Base-by-base conservation (phyloP, 2,113 vertebrate species). In the Odontesthes bonariensis region DNA sequence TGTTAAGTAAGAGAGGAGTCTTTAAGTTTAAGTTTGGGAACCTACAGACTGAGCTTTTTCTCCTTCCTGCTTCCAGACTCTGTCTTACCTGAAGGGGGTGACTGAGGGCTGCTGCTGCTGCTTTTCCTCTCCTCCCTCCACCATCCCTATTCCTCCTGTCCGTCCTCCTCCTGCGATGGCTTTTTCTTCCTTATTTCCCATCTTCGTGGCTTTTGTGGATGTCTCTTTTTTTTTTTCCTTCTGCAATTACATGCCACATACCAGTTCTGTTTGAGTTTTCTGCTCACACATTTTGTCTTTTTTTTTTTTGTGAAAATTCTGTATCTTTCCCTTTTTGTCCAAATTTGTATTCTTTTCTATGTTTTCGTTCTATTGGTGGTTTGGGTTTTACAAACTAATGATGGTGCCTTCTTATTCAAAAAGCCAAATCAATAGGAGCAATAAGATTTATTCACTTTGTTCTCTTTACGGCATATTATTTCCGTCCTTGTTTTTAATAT, bases 21-120 rank as follows among this genome's bases (percentile, higher is more conserved):
- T 53, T n/a, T 54, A 14, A 62, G 44, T 27, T 11, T 42, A 8
- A 42, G 6, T 54, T 31, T 65, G 22, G 17, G 46, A 13, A 4
- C 1, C 17, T 20, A 38, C 14, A 54, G 49, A 38, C 35, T 49
- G 1, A 69, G 69, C 82, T 76, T 65, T 86, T 31, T 80, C 81
- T 86, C 72, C 84, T 89, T 68, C 86, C 79, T 82, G 75, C 81
- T 83, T 87, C 11, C 87, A 92, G 91, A 85, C 84, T 81, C 77
- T 65, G 83, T 74, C 73, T 86, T 54, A 59, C 83, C 84, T 85
- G 90, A 83, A 76, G 88, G 79, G 31, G 84, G 73, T 69, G 81
- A 79, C n/a, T 91, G 87, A 89, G 75, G 66, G 76, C 74, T 73
- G 44, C 76, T 78, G 35, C 35, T 38, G 27, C 27, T 27, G 27